Evolutionary conservation across 2,113 vertebrate genomes (phyloP).

Genomic region (Sander vitreus): DNA sequence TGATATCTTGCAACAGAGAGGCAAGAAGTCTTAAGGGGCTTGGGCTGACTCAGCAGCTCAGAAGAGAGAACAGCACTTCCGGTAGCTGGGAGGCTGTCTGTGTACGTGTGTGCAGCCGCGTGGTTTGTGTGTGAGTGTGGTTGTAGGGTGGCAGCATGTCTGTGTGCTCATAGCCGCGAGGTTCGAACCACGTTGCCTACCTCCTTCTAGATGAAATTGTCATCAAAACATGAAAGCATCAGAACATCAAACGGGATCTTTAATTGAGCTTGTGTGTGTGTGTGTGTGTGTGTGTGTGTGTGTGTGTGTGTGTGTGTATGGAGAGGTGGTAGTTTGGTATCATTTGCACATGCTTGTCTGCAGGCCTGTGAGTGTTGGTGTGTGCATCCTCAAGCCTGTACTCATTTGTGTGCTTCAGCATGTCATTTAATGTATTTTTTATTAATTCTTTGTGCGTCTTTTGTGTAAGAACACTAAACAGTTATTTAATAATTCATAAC

Average conservation of each 20-base stretch:
- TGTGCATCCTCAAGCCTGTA: slow-evolving; percentile 24
- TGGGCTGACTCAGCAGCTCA: slow-evolving; percentile 79
- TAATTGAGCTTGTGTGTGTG: slow-evolving; percentile 70
- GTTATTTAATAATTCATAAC: background rate
- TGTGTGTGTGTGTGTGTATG: slow-evolving; percentile 44
- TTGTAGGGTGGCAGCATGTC: slow-evolving; percentile 28
- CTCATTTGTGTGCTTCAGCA: slow-evolving; percentile 16
- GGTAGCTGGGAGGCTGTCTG: slow-evolving; percentile 58
- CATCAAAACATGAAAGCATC: slow-evolving; percentile 77
- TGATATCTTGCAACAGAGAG: slow-evolving; percentile 58
- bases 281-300: slow-evolving; percentile 51
- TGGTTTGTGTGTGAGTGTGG: slow-evolving; percentile 7
- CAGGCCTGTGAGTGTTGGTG: slow-evolving; percentile 40
- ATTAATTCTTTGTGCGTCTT: slow-evolving; percentile 18
- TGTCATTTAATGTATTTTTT: slow-evolving; percentile 12
- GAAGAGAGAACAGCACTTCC: slow-evolving; percentile 57
- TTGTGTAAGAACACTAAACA: background rate
- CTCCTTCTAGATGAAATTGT: slow-evolving; percentile 71
- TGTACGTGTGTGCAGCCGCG: slow-evolving; percentile 31
- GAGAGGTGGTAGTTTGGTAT: slow-evolving; percentile 42
- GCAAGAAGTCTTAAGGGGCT: slow-evolving; percentile 67
- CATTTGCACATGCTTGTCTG: slow-evolving; percentile 33
- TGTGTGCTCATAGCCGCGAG: slow-evolving; percentile 53
- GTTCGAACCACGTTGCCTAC: slow-evolving; percentile 41
- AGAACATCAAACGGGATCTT: slow-evolving; percentile 79